Percentiles rank a stretch among this genome's conserved stretches.
phyloP scores from a whole-genome alignment of 2,797 vertebrate species.

The Chromis chromis region DNA sequence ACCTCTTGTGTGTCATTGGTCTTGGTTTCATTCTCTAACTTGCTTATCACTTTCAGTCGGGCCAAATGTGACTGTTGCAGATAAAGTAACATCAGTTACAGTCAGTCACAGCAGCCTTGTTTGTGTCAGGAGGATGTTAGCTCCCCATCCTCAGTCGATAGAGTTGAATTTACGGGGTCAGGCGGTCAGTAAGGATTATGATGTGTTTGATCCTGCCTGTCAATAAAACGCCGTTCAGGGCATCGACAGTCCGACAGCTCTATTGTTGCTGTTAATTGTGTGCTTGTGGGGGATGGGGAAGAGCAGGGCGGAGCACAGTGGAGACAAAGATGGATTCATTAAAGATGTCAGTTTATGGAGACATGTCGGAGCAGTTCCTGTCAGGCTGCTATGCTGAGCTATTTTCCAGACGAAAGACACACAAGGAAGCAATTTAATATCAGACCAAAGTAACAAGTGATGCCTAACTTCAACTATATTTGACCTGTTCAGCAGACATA shows the following conservation, averaged over 20 bases:
- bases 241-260: conserved; percentile 50
- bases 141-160: conserved; percentile 54
- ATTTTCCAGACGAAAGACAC: conserved; percentile 31
- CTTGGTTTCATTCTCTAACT: conserved; percentile 19
- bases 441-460: neutral
- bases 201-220: conserved; percentile 68
- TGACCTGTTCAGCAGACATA: neutral
- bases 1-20: conserved; percentile 14
- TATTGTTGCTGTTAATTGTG: conserved; percentile 66
- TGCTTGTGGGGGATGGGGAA: conserved; percentile 33
- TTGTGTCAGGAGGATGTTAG: conserved; percentile 24
- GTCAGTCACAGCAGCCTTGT: neutral
- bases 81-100: conserved; percentile 35
- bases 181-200: conserved; percentile 67
- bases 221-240: conserved; percentile 57
- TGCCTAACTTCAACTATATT: neutral
- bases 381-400: conserved; percentile 32
- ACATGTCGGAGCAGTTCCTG: conserved; percentile 34
- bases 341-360: conserved; percentile 48
- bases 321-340: conserved; percentile 58
- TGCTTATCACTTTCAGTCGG: conserved; percentile 13
- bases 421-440: conserved; percentile 27
- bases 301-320: neutral
- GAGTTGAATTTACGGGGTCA: conserved; percentile 61
- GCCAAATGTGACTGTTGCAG: conserved; percentile 31